Evolutionary conservation across 2,797 vertebrate genomes (phyloP).

Genomic region (Poeciliopsis presidionis): DNA sequence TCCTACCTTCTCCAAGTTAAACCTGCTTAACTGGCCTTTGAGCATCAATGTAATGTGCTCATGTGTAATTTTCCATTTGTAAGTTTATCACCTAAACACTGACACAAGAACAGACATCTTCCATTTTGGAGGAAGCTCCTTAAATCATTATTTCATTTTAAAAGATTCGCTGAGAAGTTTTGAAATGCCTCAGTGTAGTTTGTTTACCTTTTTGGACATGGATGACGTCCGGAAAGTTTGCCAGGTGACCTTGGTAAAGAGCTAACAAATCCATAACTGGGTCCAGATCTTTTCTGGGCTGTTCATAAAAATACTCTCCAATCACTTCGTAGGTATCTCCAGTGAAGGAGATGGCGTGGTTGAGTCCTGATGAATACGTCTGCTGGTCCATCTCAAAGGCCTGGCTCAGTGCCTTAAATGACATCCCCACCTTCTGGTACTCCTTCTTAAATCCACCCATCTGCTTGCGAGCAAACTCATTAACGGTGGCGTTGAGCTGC

Average conservation of each 20-base stretch:
- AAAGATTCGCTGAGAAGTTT: not conserved
- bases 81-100: not conserved
- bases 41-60: not conserved
- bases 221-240: slow-evolving; percentile 99
- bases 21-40: not conserved
- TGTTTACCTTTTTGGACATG: slow-evolving; percentile 98
- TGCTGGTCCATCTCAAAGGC: slow-evolving; percentile 98
- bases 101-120: not conserved
- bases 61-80: not conserved
- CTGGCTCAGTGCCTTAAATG: slow-evolving; percentile 92
- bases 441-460: slow-evolving; percentile 97
- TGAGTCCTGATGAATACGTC: slow-evolving; percentile 88
- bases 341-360: slow-evolving; percentile 94
- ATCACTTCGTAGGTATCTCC: slow-evolving; percentile 92
- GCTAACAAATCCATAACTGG: slow-evolving; percentile 95
- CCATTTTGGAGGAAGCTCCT: not conserved
- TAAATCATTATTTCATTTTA: not conserved
- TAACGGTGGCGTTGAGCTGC: slow-evolving; percentile 91
- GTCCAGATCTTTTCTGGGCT: slow-evolving; percentile 93
- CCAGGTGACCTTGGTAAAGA: slow-evolving; percentile 96
- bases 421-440: slow-evolving; percentile 95
- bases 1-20: not conserved
- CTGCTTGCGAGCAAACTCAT: slow-evolving; percentile 95
- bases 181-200: not conserved
- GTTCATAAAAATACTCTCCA: slow-evolving; percentile 95